A percentile compares a stretch with the other conserved stretches of the same genome.
Conservation (phyloP, 2,797 vertebrate genomes). For the Acanthurus lineatus region DNA sequence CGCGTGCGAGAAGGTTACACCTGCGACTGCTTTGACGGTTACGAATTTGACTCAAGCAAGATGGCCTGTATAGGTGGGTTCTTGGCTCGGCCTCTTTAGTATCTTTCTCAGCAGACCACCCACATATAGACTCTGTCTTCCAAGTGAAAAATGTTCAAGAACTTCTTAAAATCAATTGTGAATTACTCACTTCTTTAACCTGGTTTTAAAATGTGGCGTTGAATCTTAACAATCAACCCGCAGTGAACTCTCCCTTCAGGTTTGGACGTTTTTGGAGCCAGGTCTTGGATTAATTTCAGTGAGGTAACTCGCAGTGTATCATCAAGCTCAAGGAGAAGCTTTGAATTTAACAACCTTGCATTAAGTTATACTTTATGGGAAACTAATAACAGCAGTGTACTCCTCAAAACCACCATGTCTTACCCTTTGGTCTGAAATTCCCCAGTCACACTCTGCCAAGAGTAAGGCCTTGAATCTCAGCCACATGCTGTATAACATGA, state of each 20-base stretch:
- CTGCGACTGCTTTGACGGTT: constrained; percentile 89
- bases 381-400: constrained; percentile 73
- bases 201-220: constrained; percentile 32
- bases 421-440: constrained; percentile 66
- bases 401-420: constrained; percentile 55
- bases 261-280: constrained; percentile 48
- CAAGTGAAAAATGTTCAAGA: constrained; percentile 35
- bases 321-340: constrained; percentile 66
- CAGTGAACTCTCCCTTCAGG: constrained; percentile 42
- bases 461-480: constrained; percentile 71
- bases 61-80: constrained; percentile 81
- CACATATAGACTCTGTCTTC: not conserved
- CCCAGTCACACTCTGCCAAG: constrained; percentile 64
- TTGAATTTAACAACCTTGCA: constrained; percentile 70
- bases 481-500: constrained; percentile 61
- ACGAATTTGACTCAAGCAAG: constrained; percentile 79
- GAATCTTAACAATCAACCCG: constrained; percentile 50
- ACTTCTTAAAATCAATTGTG: constrained; percentile 35
- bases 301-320: constrained; percentile 67
- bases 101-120: constrained; percentile 30
- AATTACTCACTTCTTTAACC: constrained; percentile 44
- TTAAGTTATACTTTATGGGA: constrained; percentile 73
- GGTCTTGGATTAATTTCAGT: constrained; percentile 56
- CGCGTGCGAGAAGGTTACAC: constrained; percentile 88
- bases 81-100: not conserved